Evolutionary conservation across 2,797 vertebrate species (phyloP).

Genomic region (Hippocampus kuda): DNA sequence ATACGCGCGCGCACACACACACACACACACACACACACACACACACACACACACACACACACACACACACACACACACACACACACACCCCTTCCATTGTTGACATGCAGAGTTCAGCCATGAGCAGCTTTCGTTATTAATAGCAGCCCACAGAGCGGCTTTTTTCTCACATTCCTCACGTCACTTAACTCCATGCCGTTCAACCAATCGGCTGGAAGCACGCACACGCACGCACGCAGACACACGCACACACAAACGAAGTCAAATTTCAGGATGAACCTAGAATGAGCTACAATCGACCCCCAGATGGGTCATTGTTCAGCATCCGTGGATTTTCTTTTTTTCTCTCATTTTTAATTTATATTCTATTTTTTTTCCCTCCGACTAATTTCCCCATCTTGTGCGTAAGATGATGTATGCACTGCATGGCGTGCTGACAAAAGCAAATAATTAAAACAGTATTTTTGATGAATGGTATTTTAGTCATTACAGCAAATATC

Average conservation of each 20-base stretch:
- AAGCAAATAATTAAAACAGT: not conserved
- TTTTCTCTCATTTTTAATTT: too few relatives aligned
- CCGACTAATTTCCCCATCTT: not conserved
- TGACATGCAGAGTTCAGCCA: constrained; percentile 22
- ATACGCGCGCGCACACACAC: not conserved
- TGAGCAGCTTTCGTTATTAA: constrained; percentile 38
- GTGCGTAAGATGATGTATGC: not conserved
- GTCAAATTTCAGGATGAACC: too few relatives aligned
- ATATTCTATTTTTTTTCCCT: too few relatives aligned
- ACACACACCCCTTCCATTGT: constrained; percentile 13
- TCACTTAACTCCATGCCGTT: constrained; percentile 28
- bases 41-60: constrained; percentile 9
- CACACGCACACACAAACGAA: too few relatives aligned
- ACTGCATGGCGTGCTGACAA: not conserved
- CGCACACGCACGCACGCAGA: not conserved
- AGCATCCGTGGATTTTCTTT: too few relatives aligned
- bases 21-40: constrained; percentile 5
- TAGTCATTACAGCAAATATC: not conserved
- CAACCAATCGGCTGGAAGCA: constrained; percentile 32
- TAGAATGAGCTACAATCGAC: too few relatives aligned
- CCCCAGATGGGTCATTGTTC: too few relatives aligned
- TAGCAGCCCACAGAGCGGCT: constrained; percentile 23
- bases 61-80: constrained; percentile 4
- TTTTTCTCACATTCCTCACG: constrained; percentile 18
- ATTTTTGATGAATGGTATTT: not conserved